Percentiles rank a stretch among this genome's conserved stretches.
Evolutionary conservation across 2,888 invertebrate species (phyloP).

Genomic region (Byasa hedistus): DNA sequence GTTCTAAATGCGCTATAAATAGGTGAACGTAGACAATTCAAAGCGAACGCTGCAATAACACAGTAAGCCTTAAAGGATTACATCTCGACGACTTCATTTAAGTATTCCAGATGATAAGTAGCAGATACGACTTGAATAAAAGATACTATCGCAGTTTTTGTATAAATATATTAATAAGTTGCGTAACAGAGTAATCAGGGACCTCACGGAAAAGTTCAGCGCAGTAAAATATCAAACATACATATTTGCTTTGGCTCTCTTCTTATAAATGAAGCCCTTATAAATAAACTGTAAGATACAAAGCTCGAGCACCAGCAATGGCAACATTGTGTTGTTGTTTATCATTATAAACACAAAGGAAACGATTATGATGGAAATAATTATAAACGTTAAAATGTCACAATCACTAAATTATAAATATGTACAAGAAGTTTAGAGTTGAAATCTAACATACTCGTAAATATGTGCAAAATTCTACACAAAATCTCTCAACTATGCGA

Average conservation of each 20-base stretch:
- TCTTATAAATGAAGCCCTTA: too few species aligned
- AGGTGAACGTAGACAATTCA: neutral
- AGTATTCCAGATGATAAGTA: neutral
- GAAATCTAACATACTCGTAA: neutral
- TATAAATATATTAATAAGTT: too few species aligned
- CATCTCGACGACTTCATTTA: neutral
- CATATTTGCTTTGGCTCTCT: too few species aligned
- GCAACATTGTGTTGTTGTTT: too few species aligned
- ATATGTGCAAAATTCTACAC: slow-evolving; percentile 3
- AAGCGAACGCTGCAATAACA: neutral
- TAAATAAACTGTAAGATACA: too few species aligned
- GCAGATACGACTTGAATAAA: neutral
- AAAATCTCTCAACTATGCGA: neutral
- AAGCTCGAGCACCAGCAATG: too few species aligned
- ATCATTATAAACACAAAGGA: too few species aligned
- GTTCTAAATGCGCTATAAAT: neutral
- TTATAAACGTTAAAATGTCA: neutral
- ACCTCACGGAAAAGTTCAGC: too few species aligned
- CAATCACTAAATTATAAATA: neutral
- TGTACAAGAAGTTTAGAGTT: neutral
- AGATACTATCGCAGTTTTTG: neutral
- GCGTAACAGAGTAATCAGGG: too few species aligned
- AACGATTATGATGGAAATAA: neutral
- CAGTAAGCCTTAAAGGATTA: neutral
- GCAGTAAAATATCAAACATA: too few species aligned